Evolutionary conservation across 2,888 invertebrate species (phyloP), one percentile per base, ranked within the genome.

Genomic region (Ligdia adustata): DNA sequence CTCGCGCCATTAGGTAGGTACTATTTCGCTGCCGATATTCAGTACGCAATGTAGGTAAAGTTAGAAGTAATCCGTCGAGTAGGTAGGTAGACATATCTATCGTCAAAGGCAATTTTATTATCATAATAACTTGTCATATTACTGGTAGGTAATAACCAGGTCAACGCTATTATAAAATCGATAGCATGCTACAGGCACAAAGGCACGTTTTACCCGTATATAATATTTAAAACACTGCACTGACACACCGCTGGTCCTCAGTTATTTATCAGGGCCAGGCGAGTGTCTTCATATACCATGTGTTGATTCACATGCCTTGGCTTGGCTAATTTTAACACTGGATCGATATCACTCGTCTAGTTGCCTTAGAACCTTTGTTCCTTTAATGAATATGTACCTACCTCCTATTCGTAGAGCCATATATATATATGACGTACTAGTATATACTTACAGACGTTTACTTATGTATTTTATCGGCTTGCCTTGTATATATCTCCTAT

Each of bases 191-290:
- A 35, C 37, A 9, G 13, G 34, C 12, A 41, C 32, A 33, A 48
- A 33, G 20, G 22, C 16, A 37, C 48, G 38, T 39, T 43, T 43
- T 43, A 24, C 22, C 28, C 15, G 5, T 14, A 49, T 49, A 9
- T 24, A 49, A 22, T 49, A 43, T 49, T 49, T 33, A 43, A 42
- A 41, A 37, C 32, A 38, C 42, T 32, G 42, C 38, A 49, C 15
- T 38, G 48, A 43, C 33, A 42, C 41, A 34, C n/a, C 27, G 28
- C 34, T 22, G 22, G 27, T 7, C 16, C 12, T 35, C 24, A 16
- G 22, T 41, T 47, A 41, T 35, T 29, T 15, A 29, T 6, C 26
- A 29, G 31, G 31, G 22, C 35, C 35, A 12, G 18, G 24, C 13
- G 18, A 12, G 5, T 16, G 33, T 16, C 42, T 33, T 38, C 6